These are phyloP conservation scores for Neuroterus valhalla DNA, from an alignment of 1,140 invertebrate genomes.

Conservation along the genomic window DNA sequence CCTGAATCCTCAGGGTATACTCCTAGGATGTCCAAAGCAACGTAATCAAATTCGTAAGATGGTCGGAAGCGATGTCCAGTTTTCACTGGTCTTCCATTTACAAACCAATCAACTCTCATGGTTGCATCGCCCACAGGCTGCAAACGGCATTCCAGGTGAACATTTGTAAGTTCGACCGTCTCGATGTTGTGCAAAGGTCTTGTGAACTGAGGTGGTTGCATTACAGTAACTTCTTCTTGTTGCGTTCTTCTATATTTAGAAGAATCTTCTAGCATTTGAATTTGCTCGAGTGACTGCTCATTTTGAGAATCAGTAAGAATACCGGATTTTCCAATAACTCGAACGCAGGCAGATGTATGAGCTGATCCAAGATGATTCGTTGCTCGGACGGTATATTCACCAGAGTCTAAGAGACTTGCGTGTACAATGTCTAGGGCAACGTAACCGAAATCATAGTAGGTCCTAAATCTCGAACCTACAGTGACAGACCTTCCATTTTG, in stretches of 20 bases:
- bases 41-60: slow-evolving; percentile 98
- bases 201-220: slow-evolving; percentile 91
- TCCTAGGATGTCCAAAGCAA: slow-evolving; percentile 94
- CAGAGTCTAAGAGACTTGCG: slow-evolving; percentile 90
- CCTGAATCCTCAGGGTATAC: slow-evolving; percentile 98
- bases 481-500: slow-evolving; percentile 92
- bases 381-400: slow-evolving; percentile 94
- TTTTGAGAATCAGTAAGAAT: slow-evolving; percentile 96
- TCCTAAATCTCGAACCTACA: slow-evolving; percentile 92
- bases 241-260: slow-evolving; percentile 82
- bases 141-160: slow-evolving; percentile 93
- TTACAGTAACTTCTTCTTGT: slow-evolving; percentile 85
- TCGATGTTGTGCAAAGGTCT: slow-evolving; percentile 92
- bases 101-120: slow-evolving; percentile 98
- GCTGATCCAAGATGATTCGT: slow-evolving; percentile 95
- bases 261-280: slow-evolving; percentile 94
- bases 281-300: slow-evolving; percentile 95
- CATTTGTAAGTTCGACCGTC: slow-evolving; percentile 92
- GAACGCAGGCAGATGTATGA: slow-evolving; percentile 92
- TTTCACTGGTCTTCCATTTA: slow-evolving; percentile 91
- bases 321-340: slow-evolving; percentile 87
- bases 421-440: slow-evolving; percentile 94
- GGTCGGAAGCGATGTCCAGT: slow-evolving; percentile 96
- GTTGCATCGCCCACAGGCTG: slow-evolving; percentile 95
- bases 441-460: slow-evolving; percentile 96